Percentiles rank a stretch among this genome's conserved stretches.
Conservation (phyloP, 2,113 vertebrate species). For the Lanius collurio region DNA sequence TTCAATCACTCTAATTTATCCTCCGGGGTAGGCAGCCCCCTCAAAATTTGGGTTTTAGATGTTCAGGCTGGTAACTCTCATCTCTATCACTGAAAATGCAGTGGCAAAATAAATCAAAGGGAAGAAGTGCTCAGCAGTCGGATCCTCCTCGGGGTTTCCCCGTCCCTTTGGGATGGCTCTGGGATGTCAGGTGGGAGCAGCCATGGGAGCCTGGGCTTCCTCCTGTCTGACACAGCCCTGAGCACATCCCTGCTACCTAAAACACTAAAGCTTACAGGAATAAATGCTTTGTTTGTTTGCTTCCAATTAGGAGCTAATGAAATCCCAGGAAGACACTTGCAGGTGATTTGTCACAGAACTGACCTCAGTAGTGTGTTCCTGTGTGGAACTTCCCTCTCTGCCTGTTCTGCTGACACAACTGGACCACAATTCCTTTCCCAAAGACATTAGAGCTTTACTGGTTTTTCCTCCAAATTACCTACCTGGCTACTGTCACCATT, state of each 20-base stretch:
- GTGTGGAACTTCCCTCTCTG: neutral
- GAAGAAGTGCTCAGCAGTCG: neutral
- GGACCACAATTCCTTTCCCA: constrained; percentile 24
- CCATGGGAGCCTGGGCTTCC: neutral
- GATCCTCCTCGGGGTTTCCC: constrained; percentile 30
- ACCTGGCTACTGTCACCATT: constrained; percentile 51
- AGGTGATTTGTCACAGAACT: constrained; percentile 12
- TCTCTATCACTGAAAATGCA: constrained; percentile 4
- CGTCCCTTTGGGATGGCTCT: neutral
- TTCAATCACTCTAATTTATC: constrained; percentile 3
- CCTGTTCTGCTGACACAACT: constrained; percentile 32
- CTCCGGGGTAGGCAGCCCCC: neutral
- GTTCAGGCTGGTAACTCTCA: neutral
- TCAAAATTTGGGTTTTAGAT: constrained; percentile 6
- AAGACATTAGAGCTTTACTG: constrained; percentile 3
- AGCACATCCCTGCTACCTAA: neutral
- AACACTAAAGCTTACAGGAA: constrained; percentile 6
- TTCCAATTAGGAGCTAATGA: constrained; percentile 41
- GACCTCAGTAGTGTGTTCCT: neutral
- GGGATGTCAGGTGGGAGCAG: neutral
- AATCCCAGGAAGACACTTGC: neutral
- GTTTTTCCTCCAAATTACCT: constrained; percentile 42
- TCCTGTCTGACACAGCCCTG: neutral
- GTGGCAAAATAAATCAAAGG: constrained; percentile 16
- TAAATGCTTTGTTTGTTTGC: constrained; percentile 29